Percentiles rank a stretch among this genome's conserved stretches.
phyloP scores from a whole-genome alignment of 2,888 invertebrate genomes.

The Gymnocheta viridis region DNA sequence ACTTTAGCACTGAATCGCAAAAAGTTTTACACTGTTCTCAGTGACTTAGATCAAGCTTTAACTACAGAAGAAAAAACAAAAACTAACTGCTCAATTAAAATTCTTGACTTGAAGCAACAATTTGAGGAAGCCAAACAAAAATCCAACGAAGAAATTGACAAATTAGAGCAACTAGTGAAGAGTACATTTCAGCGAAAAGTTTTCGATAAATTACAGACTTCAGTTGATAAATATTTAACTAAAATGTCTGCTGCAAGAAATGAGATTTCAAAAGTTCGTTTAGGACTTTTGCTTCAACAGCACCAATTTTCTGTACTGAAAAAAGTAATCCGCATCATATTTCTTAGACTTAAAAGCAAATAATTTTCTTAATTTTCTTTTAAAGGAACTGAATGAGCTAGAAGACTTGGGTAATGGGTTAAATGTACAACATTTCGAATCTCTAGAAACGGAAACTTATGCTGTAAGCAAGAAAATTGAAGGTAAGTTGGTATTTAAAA shows the following conservation, averaged over 20 bases:
- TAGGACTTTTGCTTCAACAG: conserved; percentile 74
- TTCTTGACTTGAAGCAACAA: background rate
- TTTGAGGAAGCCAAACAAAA: conserved; percentile 13
- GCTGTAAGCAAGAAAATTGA: conserved; percentile 78
- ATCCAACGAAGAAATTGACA: background rate
- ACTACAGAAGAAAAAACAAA: conserved; percentile 63
- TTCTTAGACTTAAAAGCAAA: background rate
- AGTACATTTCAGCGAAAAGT: conserved; percentile 49
- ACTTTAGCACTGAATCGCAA: background rate
- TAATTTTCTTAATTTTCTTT: background rate
- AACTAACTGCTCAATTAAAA: background rate
- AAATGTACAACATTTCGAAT: conserved; percentile 75
- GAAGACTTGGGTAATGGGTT: conserved; percentile 76
- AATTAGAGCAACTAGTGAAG: conserved; percentile 54
- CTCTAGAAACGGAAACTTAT: conserved; percentile 75
- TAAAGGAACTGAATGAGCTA: conserved; percentile 59
- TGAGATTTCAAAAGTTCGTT: conserved; percentile 75
- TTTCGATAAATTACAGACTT: conserved; percentile 6
- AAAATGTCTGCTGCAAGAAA: conserved; percentile 72
- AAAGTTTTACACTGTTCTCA: conserved; percentile 68
- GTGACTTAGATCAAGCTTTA: conserved; percentile 68
- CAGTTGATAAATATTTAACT: conserved; percentile 49
- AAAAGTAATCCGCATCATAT: conserved; percentile 71
- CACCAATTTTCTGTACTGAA: conserved; percentile 72
- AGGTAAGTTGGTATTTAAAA: conserved; percentile 71